These are phyloP conservation scores for Acanthurus tractus DNA, from an alignment of 2,797 vertebrate species.

Conservation along the genomic window DNA sequence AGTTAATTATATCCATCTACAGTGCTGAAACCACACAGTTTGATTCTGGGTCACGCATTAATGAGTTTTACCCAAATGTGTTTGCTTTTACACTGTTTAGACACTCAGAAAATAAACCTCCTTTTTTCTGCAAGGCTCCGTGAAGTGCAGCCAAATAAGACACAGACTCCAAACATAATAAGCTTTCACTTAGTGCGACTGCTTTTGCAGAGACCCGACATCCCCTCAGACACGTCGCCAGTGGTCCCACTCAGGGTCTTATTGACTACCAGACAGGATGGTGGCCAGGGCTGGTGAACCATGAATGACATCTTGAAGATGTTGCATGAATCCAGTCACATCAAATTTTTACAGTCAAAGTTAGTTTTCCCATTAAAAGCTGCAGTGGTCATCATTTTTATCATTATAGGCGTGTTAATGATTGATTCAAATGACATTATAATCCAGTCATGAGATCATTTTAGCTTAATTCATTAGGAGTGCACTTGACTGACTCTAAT, in stretches of 20 bases:
- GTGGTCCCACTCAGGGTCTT: conserved; percentile 6
- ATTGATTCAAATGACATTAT: not conserved
- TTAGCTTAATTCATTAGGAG: too few relatives aligned
- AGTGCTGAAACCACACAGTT: conserved; percentile 18
- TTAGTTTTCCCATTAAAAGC: not conserved
- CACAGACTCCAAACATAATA: conserved; percentile 41
- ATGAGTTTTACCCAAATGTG: conserved; percentile 32
- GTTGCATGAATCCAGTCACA: not conserved
- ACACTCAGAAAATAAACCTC: conserved; percentile 27
- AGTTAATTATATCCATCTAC: conserved; percentile 7
- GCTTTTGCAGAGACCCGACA: conserved; percentile 18
- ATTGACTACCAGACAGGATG: conserved; percentile 16
- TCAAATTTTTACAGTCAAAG: not conserved
- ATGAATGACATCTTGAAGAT: not conserved
- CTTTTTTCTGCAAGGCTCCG: conserved; percentile 26
- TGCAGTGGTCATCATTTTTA: not conserved
- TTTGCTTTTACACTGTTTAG: conserved; percentile 38
- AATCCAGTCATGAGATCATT: too few relatives aligned
- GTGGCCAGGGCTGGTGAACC: not conserved
- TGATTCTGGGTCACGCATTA: conserved; percentile 16
- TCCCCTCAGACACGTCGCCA: conserved; percentile 9
- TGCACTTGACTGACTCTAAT: too few relatives aligned
- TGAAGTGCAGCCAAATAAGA: conserved; percentile 33
- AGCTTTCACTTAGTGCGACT: conserved; percentile 30
- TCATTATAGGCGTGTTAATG: not conserved